Evolutionary conservation across 2,113 vertebrate genomes (phyloP), one percentile per base, ranked within the genome.

Genomic region (Ciconia stormi): DNA sequence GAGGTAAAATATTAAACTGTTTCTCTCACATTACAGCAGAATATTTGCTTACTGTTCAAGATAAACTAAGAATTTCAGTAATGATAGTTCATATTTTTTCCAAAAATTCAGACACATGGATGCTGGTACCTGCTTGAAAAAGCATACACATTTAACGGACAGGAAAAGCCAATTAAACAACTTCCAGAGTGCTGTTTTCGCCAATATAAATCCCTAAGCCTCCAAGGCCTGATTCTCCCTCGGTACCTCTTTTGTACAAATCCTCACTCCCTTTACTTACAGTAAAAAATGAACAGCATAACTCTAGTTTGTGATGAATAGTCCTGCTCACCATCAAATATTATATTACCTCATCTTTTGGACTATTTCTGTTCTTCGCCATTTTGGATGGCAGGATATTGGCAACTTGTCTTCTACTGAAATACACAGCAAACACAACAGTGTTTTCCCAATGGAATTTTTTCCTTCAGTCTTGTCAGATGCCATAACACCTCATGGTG

Each of bases 11-110:
- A 88, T 44, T 52, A 90, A 76, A 65, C n/a, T 85, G 29, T 38
- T 91, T 82, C 22, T 73, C 40, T 92, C 47, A 73, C 46, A 58
- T 92, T 78, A 90, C 56, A 95, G 82, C 66, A 87, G 52, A 34
- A 79, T 49, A n/a, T 53, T 91, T 94, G 59, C 25, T 73, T 93
- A 73, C 38, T 93, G 34, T 32, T 90, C 86, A 94, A 90, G 87
- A 94, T 19, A 90, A 87, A 90, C 58, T 90, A 50, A 87, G 86
- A 61, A 73, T 66, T 63, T 95, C 63, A 73, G 25, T 50, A 94
- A 70, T 23, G 29, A 58, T 59, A 85, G 16, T n/a, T 83, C 74
- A 84, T 82, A 29, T 76, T 84, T 91, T 56, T 94, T 55, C 32
- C 79, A 71, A 87, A 58, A 85, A 74, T 23, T 42, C 50, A 96